Evolutionary conservation across 2,113 vertebrate species (phyloP).

Genomic region (Asarcornis scutulata): DNA sequence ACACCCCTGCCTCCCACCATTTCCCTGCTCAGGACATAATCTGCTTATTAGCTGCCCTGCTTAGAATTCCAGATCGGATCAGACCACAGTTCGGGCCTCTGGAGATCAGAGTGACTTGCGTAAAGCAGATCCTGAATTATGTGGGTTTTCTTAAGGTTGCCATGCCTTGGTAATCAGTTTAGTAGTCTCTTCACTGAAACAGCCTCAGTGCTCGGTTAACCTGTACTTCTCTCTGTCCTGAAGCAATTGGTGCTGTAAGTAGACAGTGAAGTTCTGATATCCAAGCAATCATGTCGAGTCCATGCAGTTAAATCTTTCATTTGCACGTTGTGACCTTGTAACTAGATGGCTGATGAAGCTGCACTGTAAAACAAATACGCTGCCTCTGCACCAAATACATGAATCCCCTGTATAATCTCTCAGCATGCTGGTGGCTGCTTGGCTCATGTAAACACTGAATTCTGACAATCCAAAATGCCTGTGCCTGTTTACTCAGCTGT

Average conservation of each 20-base stretch:
- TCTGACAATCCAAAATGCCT: not conserved
- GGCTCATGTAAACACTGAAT: not conserved
- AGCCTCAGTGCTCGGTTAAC: not conserved
- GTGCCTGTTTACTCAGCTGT: not conserved
- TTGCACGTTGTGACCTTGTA: not conserved
- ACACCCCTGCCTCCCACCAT: not conserved
- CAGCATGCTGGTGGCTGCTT: rapidly evolving
- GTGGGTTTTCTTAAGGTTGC: not conserved
- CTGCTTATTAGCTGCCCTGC: constrained; percentile 32
- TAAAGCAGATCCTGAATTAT: not conserved
- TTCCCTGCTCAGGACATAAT: constrained; percentile 31
- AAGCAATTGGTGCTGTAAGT: not conserved
- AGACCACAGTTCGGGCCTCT: not conserved
- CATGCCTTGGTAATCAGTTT: not conserved
- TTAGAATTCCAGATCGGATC: constrained; percentile 58
- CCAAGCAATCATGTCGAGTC: not conserved
- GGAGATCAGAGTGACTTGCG: not conserved
- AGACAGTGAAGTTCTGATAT: not conserved
- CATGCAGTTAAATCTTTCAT: not conserved
- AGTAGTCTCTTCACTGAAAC: not conserved
- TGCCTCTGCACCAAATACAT: not conserved
- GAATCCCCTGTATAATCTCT: not conserved
- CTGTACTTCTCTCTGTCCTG: not conserved
- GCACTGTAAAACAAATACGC: not conserved
- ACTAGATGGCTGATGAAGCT: not conserved